Evolutionary conservation across 2,797 vertebrate species (phyloP).

Genomic region (Eleutherodactylus coqui): DNA sequence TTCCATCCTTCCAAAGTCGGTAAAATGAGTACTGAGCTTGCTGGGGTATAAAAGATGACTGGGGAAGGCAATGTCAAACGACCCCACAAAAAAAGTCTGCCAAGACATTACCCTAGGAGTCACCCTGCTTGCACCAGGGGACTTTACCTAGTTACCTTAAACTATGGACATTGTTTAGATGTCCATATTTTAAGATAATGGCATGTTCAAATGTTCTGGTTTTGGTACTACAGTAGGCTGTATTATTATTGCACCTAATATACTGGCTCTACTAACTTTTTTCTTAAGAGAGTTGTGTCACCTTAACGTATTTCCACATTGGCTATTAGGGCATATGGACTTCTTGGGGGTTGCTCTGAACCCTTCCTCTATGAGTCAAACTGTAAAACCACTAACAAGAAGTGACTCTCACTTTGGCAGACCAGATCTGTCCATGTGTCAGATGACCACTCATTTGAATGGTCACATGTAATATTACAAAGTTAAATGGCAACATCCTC

Average conservation of each 20-base stretch:
- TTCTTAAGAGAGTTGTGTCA: background rate
- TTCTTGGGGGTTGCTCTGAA: no score
- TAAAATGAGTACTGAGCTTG: no score
- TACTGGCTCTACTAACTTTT: background rate
- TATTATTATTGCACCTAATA: background rate
- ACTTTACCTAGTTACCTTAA: no score
- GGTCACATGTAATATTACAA: background rate
- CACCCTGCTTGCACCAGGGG: no score
- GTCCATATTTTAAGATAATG: background rate
- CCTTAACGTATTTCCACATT: background rate
- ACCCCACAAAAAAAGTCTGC: no score
- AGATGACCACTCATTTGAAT: background rate
- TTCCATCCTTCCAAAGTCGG: no score
- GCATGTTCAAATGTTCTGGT: background rate
- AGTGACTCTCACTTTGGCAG: background rate
- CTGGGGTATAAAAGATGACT: no score
- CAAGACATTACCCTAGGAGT: no score
- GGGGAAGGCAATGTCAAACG: no score
- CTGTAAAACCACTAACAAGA: background rate
- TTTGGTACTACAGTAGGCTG: background rate
- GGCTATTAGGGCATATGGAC: background rate
- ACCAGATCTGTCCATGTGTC: background rate
- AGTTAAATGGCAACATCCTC: background rate
- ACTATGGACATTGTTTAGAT: background rate
- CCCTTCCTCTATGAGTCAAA: background rate